A percentile compares a stretch with the other conserved stretches of the same genome.
phyloP scores from a whole-genome alignment of 2,888 invertebrate species.

The Chrysolina haemoptera region DNA sequence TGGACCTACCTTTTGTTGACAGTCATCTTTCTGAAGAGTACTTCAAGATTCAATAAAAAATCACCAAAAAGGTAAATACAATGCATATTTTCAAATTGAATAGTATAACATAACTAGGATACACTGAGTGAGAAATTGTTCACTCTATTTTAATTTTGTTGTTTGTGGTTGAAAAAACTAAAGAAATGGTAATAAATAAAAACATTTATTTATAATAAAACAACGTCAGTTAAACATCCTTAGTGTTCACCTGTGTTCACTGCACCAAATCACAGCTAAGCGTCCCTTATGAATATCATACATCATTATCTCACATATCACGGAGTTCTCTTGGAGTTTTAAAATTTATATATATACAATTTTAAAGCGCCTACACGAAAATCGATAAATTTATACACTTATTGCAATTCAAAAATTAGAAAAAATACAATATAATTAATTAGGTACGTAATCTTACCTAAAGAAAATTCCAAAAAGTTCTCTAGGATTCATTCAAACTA shows the following conservation, averaged over 20 bases:
- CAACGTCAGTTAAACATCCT: slow-evolving; percentile 52
- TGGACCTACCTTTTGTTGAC: slow-evolving; percentile 66
- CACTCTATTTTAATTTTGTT: slow-evolving; percentile 3
- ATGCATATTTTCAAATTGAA: not conserved
- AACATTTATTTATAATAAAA: slow-evolving; percentile 47
- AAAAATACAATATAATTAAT: slow-evolving; percentile 22
- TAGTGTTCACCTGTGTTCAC: slow-evolving; percentile 68
- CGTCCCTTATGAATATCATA: slow-evolving; percentile 38
- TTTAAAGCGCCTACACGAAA: slow-evolving; percentile 37
- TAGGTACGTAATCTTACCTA: slow-evolving; percentile 28
- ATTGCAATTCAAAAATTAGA: slow-evolving; percentile 22
- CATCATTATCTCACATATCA: slow-evolving; percentile 23
- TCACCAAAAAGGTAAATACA: slow-evolving; percentile 19
- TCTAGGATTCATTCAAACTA: slow-evolving; percentile 15
- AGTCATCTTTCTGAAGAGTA: slow-evolving; percentile 3
- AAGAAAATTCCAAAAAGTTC: slow-evolving; percentile 27
- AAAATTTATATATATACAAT: slow-evolving; percentile 53
- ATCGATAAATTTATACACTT: slow-evolving; percentile 24
- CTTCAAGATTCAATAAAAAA: slow-evolving; percentile 14
- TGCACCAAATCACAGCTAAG: slow-evolving; percentile 67
- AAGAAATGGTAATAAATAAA: slow-evolving; percentile 42
- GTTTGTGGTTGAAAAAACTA: slow-evolving; percentile 35
- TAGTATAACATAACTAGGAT: not conserved
- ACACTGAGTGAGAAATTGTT: slow-evolving; percentile 1
- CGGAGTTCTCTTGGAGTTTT: slow-evolving; percentile 37